Evolutionary conservation across 2,888 invertebrate species (phyloP).

Genomic region (Heliconius sara): DNA sequence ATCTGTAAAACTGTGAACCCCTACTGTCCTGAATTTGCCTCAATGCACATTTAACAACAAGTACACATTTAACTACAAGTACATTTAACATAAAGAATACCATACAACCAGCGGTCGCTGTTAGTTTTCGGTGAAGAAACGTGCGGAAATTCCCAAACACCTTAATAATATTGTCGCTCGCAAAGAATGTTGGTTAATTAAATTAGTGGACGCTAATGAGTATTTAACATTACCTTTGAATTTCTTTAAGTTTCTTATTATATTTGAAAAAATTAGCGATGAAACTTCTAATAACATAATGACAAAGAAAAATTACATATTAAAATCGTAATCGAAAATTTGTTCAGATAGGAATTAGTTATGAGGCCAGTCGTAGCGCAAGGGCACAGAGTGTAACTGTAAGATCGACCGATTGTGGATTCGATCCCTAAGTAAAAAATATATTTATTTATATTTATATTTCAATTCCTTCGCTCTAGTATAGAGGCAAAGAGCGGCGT

Average conservation of each 20-base stretch:
- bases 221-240: constrained; percentile 7
- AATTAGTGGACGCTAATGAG: constrained; percentile 20
- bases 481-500: no score
- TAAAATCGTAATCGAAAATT: no score
- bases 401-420: no score
- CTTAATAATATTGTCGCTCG: constrained; percentile 17
- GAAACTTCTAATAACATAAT: background rate
- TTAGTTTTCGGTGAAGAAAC: constrained; percentile 14
- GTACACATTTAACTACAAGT: background rate
- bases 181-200: constrained; percentile 31
- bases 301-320: background rate
- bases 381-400: no score
- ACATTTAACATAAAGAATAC: constrained; percentile 1
- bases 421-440: no score
- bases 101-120: constrained; percentile 8
- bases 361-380: no score
- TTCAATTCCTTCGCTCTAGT: no score
- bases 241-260: background rate
- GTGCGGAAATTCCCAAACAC: constrained; percentile 19
- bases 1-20: no score
- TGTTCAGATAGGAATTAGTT: no score
- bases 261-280: background rate
- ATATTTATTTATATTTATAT: no score
- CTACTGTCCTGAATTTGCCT: no score
- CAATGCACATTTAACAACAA: no score